Percentiles rank a stretch among this genome's conserved stretches.
These are phyloP conservation scores for Oscarella lobularis DNA, from an alignment of 37 sponge, comb jelly and placozoan genomes.

Conservation along the genomic window DNA sequence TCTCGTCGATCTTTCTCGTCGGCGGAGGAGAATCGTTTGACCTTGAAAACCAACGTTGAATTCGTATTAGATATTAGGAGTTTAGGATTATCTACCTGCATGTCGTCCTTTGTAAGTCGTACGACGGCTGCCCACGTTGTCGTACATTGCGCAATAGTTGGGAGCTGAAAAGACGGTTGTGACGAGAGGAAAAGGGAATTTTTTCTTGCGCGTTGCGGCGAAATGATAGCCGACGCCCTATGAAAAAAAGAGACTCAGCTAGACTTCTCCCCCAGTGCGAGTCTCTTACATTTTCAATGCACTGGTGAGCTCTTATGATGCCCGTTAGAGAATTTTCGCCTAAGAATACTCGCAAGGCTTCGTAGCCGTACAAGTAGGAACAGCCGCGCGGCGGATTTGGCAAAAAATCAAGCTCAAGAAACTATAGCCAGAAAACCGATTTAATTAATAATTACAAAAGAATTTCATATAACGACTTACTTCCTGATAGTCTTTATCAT, in stretches of 20 bases:
- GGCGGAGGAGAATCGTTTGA: no score
- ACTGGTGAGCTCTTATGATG: conserved; percentile 66
- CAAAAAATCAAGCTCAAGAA: conserved; percentile 59
- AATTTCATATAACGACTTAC: no score
- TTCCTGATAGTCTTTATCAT: conserved; percentile 39
- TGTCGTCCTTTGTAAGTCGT: conserved; percentile 24
- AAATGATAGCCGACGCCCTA: conserved; percentile 42
- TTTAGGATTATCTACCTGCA: background rate
- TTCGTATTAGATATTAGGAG: no score
- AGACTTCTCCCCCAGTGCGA: background rate
- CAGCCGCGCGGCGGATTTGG: conserved; percentile 71
- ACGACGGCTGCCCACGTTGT: conserved; percentile 65
- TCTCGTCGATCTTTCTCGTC: conserved; percentile 6
- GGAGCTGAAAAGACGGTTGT: conserved; percentile 75
- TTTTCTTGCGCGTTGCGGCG: conserved; percentile 16
- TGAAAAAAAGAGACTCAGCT: background rate
- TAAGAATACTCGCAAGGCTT: conserved; percentile 39
- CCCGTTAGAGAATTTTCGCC: conserved; percentile 37
- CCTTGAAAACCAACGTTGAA: no score
- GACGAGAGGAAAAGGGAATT: conserved; percentile 41
- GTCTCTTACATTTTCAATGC: conserved; percentile 43
- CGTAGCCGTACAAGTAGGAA: conserved; percentile 51
- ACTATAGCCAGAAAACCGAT: conserved; percentile 20
- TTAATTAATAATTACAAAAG: no score
- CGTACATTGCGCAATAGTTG: conserved; percentile 70